A percentile compares a stretch with the other conserved stretches of the same genome.
phyloP scores from a whole-genome alignment of 2,888 invertebrate genomes.

The Steinernema hermaphroditum region DNA sequence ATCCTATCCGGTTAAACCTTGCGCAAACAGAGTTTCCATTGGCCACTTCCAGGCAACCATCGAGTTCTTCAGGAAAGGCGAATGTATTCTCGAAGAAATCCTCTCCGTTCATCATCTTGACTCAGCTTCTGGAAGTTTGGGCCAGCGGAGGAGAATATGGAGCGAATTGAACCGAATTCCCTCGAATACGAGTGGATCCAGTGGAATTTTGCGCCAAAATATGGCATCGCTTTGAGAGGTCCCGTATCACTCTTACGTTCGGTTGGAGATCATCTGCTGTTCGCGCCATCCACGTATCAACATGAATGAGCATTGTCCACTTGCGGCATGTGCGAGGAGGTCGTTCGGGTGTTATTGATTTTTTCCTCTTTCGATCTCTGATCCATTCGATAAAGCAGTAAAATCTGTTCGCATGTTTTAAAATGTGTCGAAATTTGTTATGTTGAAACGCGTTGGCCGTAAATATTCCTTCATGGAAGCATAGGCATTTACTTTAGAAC shows the following conservation, averaged over 20 bases:
- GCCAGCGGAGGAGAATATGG: too few species aligned
- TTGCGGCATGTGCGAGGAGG: neutral
- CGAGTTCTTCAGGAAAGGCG: constrained; percentile 45
- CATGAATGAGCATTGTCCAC: neutral
- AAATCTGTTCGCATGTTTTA: too few species aligned
- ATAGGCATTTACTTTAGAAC: too few species aligned
- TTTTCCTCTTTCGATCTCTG: too few species aligned
- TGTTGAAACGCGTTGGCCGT: too few species aligned
- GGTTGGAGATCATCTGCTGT: neutral
- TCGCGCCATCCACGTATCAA: constrained; percentile 9
- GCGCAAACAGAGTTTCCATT: constrained; percentile 47
- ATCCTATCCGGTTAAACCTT: constrained; percentile 75
- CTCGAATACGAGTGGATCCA: neutral
- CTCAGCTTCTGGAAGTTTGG: too few species aligned
- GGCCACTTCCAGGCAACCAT: constrained; percentile 38
- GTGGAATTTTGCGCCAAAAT: constrained; percentile 5
- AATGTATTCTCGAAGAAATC: constrained; percentile 45
- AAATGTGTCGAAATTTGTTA: too few species aligned
- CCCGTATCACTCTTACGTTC: neutral
- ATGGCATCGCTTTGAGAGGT: neutral
- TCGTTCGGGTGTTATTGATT: too few species aligned
- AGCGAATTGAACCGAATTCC: neutral
- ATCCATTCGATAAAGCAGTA: too few species aligned
- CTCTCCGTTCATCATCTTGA: constrained; percentile 33
- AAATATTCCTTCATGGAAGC: too few species aligned